Evolutionary conservation across 2,888 invertebrate genomes (phyloP).

Genomic region (Chloromyia formosa): DNA sequence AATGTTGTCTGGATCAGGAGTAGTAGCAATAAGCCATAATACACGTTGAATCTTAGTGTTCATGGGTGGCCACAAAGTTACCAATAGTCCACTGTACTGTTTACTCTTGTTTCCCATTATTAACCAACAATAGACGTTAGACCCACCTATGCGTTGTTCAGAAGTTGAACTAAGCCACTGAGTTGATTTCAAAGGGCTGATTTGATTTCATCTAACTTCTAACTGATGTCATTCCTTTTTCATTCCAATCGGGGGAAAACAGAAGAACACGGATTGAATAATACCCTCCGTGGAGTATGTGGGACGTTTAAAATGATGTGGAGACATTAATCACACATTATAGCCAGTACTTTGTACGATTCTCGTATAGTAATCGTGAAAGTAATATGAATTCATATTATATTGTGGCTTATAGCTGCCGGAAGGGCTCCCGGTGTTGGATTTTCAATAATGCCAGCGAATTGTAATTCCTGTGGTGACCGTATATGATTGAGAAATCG

Average conservation of each 20-base stretch:
- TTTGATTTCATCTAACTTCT: conserved; percentile 35
- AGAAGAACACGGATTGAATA: conserved; percentile 11
- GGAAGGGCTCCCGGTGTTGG: conserved; percentile 38
- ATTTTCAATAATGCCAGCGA: neutral
- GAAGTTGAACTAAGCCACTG: neutral
- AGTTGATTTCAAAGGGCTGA: conserved; percentile 34
- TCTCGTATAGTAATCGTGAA: conserved; percentile 12
- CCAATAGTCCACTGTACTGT: conserved; percentile 5
- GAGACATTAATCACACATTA: conserved; percentile 27
- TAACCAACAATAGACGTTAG: conserved; percentile 19
- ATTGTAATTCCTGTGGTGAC: conserved; percentile 13
- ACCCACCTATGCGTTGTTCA: neutral
- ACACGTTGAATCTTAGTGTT: neutral
- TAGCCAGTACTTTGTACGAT: neutral
- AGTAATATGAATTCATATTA: neutral
- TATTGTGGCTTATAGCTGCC: conserved; percentile 18
- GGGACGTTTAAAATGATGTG: conserved; percentile 22
- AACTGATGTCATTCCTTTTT: neutral
- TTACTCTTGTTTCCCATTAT: conserved; percentile 17
- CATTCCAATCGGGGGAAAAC: neutral
- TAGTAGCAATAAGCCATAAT: neutral
- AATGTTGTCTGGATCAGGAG: conserved; percentile 34
- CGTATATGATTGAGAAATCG: conserved; percentile 38
- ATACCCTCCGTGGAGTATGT: neutral
- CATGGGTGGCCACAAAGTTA: conserved; percentile 26